phyloP scores from a whole-genome alignment of 35 echinoderm and acorn worm species.

The Ophioderma brevispina region DNA sequence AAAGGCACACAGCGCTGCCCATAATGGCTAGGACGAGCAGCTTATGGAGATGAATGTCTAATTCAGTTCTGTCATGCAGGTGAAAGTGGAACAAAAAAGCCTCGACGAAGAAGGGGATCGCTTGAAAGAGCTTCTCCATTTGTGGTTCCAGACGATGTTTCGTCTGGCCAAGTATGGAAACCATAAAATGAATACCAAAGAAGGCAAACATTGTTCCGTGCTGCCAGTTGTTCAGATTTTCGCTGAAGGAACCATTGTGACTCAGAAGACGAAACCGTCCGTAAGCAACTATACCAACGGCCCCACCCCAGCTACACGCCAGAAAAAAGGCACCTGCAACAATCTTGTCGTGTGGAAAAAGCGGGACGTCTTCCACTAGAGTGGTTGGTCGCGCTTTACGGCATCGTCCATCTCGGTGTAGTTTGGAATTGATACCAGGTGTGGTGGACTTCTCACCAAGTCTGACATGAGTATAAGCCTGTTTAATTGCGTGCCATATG shows the following conservation, averaged over 20 bases:
- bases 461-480: background rate
- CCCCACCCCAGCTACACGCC: background rate
- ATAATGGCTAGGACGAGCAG: constrained; percentile 76
- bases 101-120: constrained; percentile 81
- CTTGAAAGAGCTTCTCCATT: constrained; percentile 70
- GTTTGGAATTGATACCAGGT: too few relatives aligned
- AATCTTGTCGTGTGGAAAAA: background rate
- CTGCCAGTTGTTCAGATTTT: constrained; percentile 58
- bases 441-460: background rate
- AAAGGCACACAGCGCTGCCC: constrained; percentile 35
- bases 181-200: constrained; percentile 75
- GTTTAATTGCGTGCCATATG: background rate
- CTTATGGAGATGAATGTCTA: constrained; percentile 73
- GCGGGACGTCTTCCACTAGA: background rate
- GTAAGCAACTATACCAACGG: background rate
- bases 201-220: constrained; percentile 97
- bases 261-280: background rate
- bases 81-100: constrained; percentile 89
- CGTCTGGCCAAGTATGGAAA: constrained; percentile 40
- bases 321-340: background rate
- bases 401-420: too few relatives aligned
- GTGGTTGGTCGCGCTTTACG: too few relatives aligned
- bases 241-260: background rate
- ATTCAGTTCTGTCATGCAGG: constrained; percentile 60
- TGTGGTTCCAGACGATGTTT: constrained; percentile 37